phyloP scores from a whole-genome alignment of 2,888 invertebrate genomes.

The Acheta domesticus region DNA sequence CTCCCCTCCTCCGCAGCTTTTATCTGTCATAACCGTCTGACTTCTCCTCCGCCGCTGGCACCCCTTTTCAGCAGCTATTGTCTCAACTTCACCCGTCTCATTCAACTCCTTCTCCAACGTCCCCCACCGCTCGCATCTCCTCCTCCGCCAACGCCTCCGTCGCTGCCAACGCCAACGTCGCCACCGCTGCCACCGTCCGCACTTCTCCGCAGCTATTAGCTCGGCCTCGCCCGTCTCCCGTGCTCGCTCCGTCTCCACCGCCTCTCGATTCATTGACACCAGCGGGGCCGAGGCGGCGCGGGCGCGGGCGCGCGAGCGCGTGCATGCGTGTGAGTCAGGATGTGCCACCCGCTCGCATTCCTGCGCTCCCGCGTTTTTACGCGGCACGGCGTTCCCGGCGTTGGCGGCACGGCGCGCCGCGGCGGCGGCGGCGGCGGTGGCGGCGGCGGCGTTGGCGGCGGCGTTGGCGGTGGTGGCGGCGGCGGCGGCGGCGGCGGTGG shows the following conservation, averaged over 20 bases:
- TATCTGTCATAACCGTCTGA: too few relatives aligned
- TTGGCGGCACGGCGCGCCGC: neutral
- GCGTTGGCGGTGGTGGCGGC: neutral
- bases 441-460: neutral
- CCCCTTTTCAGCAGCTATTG: too few relatives aligned
- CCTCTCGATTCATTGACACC: neutral
- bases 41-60: too few relatives aligned
- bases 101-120: too few relatives aligned
- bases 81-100: too few relatives aligned
- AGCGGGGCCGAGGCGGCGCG: neutral
- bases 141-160: too few relatives aligned
- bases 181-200: too few relatives aligned
- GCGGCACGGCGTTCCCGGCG: neutral
- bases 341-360: slow-evolving; percentile 11
- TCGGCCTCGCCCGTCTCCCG: neutral
- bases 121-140: too few relatives aligned
- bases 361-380: neutral
- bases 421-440: neutral
- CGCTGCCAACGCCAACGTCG: too few relatives aligned
- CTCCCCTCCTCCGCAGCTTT: too few relatives aligned
- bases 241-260: neutral
- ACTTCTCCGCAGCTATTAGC: too few relatives aligned
- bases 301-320: neutral
- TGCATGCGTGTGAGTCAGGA: neutral
- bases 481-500: neutral